phyloP scores from a whole-genome alignment of 2,888 invertebrate species.

The Pachliopta kotzebuea region DNA sequence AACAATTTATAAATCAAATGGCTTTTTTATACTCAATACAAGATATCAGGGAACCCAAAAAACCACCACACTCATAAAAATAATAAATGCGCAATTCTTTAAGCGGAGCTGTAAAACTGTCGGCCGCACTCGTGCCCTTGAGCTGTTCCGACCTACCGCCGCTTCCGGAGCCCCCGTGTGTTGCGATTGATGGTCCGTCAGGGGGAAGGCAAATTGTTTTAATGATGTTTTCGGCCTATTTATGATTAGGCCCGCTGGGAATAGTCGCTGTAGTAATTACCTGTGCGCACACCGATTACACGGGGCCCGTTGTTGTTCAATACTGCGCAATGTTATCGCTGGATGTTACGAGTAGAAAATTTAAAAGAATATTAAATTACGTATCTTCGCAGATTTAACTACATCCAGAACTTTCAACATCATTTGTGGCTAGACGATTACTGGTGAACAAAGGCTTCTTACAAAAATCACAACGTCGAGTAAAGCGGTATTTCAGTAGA shows the following conservation, averaged over 20 bases:
- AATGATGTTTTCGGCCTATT: slow-evolving; percentile 37
- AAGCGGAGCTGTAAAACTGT: slow-evolving; percentile 73
- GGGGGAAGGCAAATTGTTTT: slow-evolving; percentile 38
- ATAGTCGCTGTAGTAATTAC: slow-evolving; percentile 31
- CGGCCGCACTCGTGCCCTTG: slow-evolving; percentile 64
- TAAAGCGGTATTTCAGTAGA: too few species aligned
- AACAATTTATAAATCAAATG: neutral
- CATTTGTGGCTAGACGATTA: too few species aligned
- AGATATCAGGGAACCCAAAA: slow-evolving; percentile 59
- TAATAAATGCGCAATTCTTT: slow-evolving; percentile 78
- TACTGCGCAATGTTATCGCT: neutral
- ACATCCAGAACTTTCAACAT: too few species aligned
- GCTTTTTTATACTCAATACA: slow-evolving; percentile 46
- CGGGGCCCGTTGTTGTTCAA: neutral
- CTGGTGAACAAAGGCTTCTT: too few species aligned
- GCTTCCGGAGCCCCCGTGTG: slow-evolving; percentile 44
- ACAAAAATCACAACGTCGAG: too few species aligned
- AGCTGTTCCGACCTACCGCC: slow-evolving; percentile 41
- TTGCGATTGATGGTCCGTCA: slow-evolving; percentile 47
- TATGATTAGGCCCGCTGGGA: slow-evolving; percentile 30
- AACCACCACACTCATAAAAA: slow-evolving; percentile 67
- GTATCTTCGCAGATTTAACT: too few species aligned
- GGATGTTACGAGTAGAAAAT: too few species aligned
- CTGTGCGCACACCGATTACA: slow-evolving; percentile 17
- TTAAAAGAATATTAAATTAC: too few species aligned